Conservation (phyloP, 2,113 vertebrate genomes). For the Trachemys scripta region DNA sequence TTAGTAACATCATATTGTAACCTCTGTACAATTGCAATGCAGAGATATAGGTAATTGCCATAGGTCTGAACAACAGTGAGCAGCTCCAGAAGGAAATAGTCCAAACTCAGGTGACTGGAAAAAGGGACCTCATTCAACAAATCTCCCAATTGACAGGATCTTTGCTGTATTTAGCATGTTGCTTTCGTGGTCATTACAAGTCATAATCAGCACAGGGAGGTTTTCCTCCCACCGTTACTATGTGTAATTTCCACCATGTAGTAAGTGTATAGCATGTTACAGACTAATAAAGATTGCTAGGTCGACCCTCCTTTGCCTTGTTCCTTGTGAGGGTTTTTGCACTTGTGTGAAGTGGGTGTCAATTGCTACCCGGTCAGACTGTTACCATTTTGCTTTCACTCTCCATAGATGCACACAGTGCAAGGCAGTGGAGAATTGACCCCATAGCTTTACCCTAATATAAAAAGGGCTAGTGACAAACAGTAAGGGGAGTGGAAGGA, state of each 20-base stretch:
- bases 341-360: neutral
- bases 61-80: neutral
- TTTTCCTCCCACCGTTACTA: neutral
- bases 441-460: neutral
- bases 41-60: neutral
- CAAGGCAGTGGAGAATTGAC: neutral
- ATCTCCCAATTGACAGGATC: neutral
- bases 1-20: accelerated
- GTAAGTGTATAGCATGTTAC: neutral
- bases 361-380: neutral
- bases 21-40: neutral
- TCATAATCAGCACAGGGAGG: neutral
- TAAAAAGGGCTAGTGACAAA: neutral
- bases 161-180: neutral
- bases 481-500: neutral
- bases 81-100: neutral
- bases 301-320: neutral
- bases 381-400: neutral
- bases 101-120: neutral
- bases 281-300: neutral
- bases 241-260: neutral
- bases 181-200: neutral
- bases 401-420: neutral
- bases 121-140: neutral
- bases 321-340: neutral